Evolutionary conservation across 2,888 invertebrate species (phyloP).

Genomic region (Laspeyria flexula): DNA sequence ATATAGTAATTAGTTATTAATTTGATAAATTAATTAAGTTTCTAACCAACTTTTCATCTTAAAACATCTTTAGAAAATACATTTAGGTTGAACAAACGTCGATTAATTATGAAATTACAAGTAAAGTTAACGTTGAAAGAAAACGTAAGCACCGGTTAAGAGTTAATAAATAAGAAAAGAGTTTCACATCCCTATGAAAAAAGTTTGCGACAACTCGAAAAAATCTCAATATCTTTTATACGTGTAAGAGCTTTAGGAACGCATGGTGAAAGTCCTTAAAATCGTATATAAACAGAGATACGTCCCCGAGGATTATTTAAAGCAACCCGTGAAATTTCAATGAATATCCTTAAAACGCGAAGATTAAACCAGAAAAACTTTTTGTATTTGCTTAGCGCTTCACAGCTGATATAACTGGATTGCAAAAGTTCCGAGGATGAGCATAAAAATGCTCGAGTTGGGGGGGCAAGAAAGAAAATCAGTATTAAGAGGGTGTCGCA

Average conservation of each 20-base stretch:
- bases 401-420: conserved; percentile 85
- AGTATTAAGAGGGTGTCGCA: conserved; percentile 77
- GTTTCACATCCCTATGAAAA: neutral
- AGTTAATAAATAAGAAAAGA: neutral
- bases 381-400: conserved; percentile 84
- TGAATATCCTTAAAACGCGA: conserved; percentile 81
- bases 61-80: neutral
- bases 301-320: conserved; percentile 76
- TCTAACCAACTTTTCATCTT: neutral
- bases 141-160: neutral
- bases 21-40: conserved; percentile 3
- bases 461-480: conserved; percentile 71
- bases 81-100: neutral
- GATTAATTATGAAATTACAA: neutral
- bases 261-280: conserved; percentile 45
- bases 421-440: conserved; percentile 84
- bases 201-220: conserved; percentile 7
- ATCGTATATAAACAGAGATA: conserved; percentile 63
- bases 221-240: conserved; percentile 39
- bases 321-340: conserved; percentile 79
- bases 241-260: conserved; percentile 38
- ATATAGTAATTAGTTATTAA: conserved; percentile 3
- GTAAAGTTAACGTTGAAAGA: neutral
- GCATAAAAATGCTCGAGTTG: conserved; percentile 80
- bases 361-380: conserved; percentile 83